phyloP scores from a whole-genome alignment of 2,888 invertebrate species.

The Calephelis perditalis region DNA sequence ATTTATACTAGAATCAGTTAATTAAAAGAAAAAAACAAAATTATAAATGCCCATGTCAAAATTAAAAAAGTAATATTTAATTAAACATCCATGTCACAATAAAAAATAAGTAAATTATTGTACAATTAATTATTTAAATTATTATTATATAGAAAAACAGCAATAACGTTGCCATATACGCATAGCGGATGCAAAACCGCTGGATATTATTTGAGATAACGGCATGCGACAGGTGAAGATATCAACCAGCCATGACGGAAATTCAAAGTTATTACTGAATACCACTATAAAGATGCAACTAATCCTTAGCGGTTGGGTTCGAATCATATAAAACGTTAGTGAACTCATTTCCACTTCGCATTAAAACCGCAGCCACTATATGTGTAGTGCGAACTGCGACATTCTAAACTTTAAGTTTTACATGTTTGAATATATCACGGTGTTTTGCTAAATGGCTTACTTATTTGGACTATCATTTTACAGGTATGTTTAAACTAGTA shows the following conservation, averaged over 20 bases:
- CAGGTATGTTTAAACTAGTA: no score
- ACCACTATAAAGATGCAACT: conserved; percentile 44
- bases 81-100: no score
- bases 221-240: conserved; percentile 56
- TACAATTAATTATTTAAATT: no score
- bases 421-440: no score
- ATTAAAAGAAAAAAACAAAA: no score
- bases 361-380: conserved; percentile 58
- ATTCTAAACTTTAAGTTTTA: neutral
- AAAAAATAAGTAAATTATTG: no score
- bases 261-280: conserved; percentile 48
- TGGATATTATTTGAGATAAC: conserved; percentile 45
- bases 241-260: conserved; percentile 47
- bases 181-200: conserved; percentile 16
- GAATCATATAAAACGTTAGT: conserved; percentile 49
- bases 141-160: no score
- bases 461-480: no score
- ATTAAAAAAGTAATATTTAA: no score
- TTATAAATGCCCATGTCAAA: no score
- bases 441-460: no score
- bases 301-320: conserved; percentile 53
- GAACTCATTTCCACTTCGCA: conserved; percentile 60
- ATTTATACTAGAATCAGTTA: no score
- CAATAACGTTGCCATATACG: conserved; percentile 19
- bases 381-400: conserved; percentile 3